Conservation (phyloP, 2,113 vertebrate species). For the Syngnathus floridae region DNA sequence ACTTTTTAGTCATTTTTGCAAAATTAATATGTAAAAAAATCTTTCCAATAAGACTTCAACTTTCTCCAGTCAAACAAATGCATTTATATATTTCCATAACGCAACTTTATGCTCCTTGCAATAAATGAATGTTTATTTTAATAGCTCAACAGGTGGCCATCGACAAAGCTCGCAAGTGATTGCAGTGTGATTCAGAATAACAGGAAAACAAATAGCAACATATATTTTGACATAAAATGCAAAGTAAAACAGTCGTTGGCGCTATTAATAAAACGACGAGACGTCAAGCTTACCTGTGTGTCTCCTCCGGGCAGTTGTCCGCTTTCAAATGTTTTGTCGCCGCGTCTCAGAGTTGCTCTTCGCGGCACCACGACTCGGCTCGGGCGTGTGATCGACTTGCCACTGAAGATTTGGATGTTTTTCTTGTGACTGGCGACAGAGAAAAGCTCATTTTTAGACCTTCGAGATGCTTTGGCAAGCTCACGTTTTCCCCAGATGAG, state of each 20-base stretch:
- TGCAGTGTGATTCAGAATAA: neutral
- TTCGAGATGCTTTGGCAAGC: conserved; percentile 48
- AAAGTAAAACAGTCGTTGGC: neutral
- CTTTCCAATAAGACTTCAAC: neutral
- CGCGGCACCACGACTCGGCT: neutral
- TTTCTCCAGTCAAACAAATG: neutral
- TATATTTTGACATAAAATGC: neutral
- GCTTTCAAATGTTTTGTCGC: conserved; percentile 39
- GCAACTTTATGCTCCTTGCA: conserved; percentile 29
- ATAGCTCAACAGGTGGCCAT: conserved; percentile 55
- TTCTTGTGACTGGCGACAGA: conserved; percentile 49
- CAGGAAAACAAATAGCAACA: neutral
- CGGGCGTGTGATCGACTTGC: conserved; percentile 35
- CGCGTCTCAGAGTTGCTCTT: conserved; percentile 54
- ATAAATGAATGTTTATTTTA: conserved; percentile 1
- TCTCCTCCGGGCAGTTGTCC: conserved; percentile 55
- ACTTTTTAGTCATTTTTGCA: neutral
- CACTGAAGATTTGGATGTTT: conserved; percentile 47
- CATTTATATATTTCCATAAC: neutral
- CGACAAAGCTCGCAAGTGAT: neutral
- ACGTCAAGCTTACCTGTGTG: conserved; percentile 60
- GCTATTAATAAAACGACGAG: neutral
- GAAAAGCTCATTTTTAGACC: conserved; percentile 58
- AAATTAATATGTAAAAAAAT: neutral
- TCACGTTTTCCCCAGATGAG: conserved; percentile 43